phyloP scores from a whole-genome alignment of 2,888 invertebrate genomes.

The Sthenelais limicola region DNA sequence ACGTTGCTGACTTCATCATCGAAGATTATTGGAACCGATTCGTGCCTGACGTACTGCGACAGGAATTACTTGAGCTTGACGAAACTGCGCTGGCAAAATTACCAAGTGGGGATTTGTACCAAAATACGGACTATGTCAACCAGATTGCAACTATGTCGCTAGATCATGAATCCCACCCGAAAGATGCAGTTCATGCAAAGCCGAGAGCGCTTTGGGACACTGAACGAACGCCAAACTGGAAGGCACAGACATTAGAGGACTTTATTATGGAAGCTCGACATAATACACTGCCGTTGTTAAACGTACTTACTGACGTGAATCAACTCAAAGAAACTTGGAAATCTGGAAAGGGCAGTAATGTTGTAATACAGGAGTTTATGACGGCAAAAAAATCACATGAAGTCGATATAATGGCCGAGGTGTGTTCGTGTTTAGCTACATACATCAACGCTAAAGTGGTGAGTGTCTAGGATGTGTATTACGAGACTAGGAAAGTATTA shows the following conservation, averaged over 20 bases:
- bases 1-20: conserved; percentile 63
- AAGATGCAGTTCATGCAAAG: not conserved
- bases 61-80: conserved; percentile 53
- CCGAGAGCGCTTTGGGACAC: conserved; percentile 6
- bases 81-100: conserved; percentile 51
- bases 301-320: conserved; percentile 24
- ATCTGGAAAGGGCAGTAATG: not conserved
- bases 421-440: conserved; percentile 60
- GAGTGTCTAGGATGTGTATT: too few relatives aligned
- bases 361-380: conserved; percentile 60
- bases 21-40: conserved; percentile 57
- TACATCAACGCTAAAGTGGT: too few relatives aligned
- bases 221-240: conserved; percentile 44
- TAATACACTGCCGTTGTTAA: conserved; percentile 44
- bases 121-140: not conserved
- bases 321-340: conserved; percentile 5
- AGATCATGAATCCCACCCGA: not conserved
- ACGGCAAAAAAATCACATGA: conserved; percentile 67
- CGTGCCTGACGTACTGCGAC: conserved; percentile 52
- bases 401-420: conserved; percentile 61
- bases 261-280: conserved; percentile 49
- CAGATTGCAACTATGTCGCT: not conserved
- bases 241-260: conserved; percentile 45
- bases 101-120: conserved; percentile 23
- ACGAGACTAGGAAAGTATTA: too few relatives aligned